phyloP scores from a whole-genome alignment of 2,113 vertebrate species.

The Microtus ochrogaster region DNA sequence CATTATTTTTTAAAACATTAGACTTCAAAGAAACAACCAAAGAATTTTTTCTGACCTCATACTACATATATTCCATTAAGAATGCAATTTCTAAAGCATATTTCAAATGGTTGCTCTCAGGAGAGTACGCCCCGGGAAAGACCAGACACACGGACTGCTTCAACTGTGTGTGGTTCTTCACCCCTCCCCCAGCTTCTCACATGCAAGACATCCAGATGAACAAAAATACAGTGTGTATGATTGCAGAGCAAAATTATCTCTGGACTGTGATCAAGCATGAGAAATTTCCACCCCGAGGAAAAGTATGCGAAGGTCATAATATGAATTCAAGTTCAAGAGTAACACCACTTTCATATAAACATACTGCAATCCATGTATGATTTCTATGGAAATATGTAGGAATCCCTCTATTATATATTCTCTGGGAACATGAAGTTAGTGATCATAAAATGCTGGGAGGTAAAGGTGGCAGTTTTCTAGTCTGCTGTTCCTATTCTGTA shows the following conservation, averaged over 20 bases:
- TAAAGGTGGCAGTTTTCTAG: neutral
- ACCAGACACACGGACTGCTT: conserved; percentile 78
- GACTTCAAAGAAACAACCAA: conserved; percentile 81
- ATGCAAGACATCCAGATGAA: conserved; percentile 72
- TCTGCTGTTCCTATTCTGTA: neutral
- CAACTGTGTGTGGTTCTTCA: conserved; percentile 68
- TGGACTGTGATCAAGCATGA: conserved; percentile 80
- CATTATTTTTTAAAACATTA: conserved; percentile 72
- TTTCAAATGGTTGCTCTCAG: conserved; percentile 74
- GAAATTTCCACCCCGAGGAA: conserved; percentile 78
- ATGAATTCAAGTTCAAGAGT: conserved; percentile 70
- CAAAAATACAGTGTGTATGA: conserved; percentile 66
- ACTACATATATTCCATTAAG: conserved; percentile 79
- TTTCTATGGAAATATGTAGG: conserved; percentile 1
- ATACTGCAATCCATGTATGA: conserved; percentile 31
- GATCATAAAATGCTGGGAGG: neutral
- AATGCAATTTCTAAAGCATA: conserved; percentile 81
- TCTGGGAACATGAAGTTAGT: neutral
- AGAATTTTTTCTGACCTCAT: conserved; percentile 80
- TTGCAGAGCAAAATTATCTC: conserved; percentile 79
- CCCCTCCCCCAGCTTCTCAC: neutral
- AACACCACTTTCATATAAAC: conserved; percentile 51
- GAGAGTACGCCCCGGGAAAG: conserved; percentile 68
- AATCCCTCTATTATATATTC: conserved; percentile 21
- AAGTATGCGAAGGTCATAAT: conserved; percentile 71